Base-by-base conservation (phyloP, 1,140 invertebrate genomes). In the Dryas iulia region DNA sequence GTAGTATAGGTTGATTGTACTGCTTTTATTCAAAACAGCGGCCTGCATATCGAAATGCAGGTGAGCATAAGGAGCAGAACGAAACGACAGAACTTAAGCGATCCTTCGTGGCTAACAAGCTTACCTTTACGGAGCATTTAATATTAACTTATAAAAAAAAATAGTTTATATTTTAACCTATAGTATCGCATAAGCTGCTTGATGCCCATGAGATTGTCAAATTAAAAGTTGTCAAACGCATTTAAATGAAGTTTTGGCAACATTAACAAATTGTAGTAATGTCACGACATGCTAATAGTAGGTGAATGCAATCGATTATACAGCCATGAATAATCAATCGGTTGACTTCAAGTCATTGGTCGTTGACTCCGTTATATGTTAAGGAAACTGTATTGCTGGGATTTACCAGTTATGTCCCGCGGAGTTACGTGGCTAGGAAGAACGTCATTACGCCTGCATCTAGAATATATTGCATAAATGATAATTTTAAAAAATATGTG, bases 221-320 rank as follows among this genome's bases (percentile, higher is more conserved):
- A 47, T 3, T 39, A 8, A 47, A 10, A 47, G 14, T 3, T 10
- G 39, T 7, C 21, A 21, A 47, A 47, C 8, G 7, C 18, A 47
- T 47, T 47, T 47, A 1, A 21, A 47, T 47, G 39, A 18, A 18
- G 39, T 21, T 21, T 47, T 47, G 7, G 35, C 35, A 7, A 47
- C 35, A 10, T 21, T 21, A 5, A 47, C 14, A 47, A 14, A 47
- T 7, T n/a, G 14, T n/a, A 47, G 39, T 47, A 14, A 0, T 21
- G 39, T 21, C 14, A 18, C 39, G 39, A 47, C 14, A n/a, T n/a
- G 7, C 39, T 8, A 47, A 47, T 8, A 47, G 1, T 18, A 47
- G 6, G n/a, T n/a, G n/a, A 47, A 14, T 10, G 39, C 39, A 10
- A 59, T 59, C 58, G 58, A 59, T 59, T 35, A 59, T 28, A 14